These are phyloP conservation scores for Thunnus maccoyii DNA, from an alignment of 2,113 vertebrate species.

Conservation along the genomic window DNA sequence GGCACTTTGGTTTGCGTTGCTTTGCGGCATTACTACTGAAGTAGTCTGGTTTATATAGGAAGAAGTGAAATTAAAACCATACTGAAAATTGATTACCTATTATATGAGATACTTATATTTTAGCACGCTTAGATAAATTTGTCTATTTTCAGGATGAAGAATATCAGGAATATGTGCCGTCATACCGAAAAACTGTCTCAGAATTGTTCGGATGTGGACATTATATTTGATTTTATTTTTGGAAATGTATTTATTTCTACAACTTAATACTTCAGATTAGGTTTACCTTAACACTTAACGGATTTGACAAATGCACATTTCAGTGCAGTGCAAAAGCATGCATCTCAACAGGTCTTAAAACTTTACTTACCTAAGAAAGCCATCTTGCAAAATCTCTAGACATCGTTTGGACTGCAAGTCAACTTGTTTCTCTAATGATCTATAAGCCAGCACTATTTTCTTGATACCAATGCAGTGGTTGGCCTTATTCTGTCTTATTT, in stretches of 20 bases:
- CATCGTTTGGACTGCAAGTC: background rate
- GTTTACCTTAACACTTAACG: background rate
- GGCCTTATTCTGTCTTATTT: constrained; percentile 36
- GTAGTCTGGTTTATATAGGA: too few relatives aligned
- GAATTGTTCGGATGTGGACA: background rate
- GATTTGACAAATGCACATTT: background rate
- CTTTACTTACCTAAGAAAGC: background rate
- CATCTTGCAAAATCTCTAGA: constrained; percentile 1
- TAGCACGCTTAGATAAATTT: background rate
- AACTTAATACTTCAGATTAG: background rate
- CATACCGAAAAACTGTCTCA: too few relatives aligned
- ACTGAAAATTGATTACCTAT: too few relatives aligned
- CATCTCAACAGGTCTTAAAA: background rate
- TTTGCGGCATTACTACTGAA: background rate
- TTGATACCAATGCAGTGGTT: background rate
- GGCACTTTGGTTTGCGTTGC: background rate
- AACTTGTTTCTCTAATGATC: background rate
- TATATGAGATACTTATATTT: too few relatives aligned
- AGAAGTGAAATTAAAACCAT: too few relatives aligned
- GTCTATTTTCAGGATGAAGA: background rate
- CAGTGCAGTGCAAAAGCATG: background rate
- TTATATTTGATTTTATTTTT: too few relatives aligned
- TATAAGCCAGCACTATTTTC: background rate
- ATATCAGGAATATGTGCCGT: too few relatives aligned
- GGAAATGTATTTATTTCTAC: too few relatives aligned